These are phyloP conservation scores for Brachynemurus nebulosus DNA, from an alignment of 2,888 invertebrate species.

Conservation along the genomic window DNA sequence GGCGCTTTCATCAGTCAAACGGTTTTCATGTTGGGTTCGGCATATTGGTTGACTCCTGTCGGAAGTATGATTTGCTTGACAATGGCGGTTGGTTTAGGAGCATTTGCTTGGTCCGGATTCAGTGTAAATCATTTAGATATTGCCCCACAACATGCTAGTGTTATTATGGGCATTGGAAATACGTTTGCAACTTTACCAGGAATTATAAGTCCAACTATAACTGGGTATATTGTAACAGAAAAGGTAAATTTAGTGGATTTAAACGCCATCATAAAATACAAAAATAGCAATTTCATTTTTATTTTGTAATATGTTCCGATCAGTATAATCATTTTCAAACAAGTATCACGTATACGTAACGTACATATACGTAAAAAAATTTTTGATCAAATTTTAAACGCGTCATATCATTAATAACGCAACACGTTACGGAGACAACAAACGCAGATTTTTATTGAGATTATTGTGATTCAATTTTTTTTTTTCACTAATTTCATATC, in stretches of 20 bases:
- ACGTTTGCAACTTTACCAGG: conserved; percentile 85
- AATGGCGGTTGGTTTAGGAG: conserved; percentile 78
- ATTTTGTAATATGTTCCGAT: background rate
- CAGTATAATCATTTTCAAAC: background rate
- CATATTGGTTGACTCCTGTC: conserved; percentile 52
- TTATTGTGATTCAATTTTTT: no score
- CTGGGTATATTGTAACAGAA: conserved; percentile 61
- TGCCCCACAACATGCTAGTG: conserved; percentile 81
- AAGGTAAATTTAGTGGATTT: conserved; percentile 43
- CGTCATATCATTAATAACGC: no score
- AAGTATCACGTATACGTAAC: background rate
- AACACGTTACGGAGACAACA: no score
- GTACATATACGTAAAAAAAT: no score
- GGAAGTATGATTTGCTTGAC: conserved; percentile 71
- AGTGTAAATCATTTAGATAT: conserved; percentile 79
- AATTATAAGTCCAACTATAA: conserved; percentile 74
- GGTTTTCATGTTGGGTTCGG: conserved; percentile 72
- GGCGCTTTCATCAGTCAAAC: conserved; percentile 65
- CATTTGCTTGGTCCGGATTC: conserved; percentile 88
- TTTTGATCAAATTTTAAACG: no score
- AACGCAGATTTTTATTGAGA: no score
- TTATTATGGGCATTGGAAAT: conserved; percentile 85
- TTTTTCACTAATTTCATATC: no score
- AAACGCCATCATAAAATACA: no score
- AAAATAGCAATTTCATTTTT: background rate